Base-by-base conservation (phyloP, 1,140 invertebrate species). In the Pogonus chalceus region DNA sequence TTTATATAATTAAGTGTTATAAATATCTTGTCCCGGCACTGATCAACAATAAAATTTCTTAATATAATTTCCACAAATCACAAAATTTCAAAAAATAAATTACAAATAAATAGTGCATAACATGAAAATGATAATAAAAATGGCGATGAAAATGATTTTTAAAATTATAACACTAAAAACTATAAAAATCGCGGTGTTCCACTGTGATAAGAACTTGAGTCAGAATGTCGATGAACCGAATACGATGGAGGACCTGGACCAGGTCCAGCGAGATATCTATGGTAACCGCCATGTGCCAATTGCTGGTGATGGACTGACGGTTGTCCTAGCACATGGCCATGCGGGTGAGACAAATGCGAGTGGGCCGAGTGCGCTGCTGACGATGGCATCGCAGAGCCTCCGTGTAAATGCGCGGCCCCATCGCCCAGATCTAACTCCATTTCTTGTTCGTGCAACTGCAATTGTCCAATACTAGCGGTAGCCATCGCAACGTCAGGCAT, bases 401-500 rank as follows among this genome's bases (percentile, higher is more conserved):
- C 60, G 21, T 63, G 61, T 26, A 65, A 22, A 59, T 85, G 83
- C 31, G 79, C 79, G 1, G 81, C 78, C 0, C 84, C 84, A 65
- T 90, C 87, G 1, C 87, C 87, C 55, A 90, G 76, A 72, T 90
- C 88, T 57, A 88, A 71, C 57, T 79, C 75, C 55, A 81, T 68
- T 61, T 82, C 79, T 57, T 74, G 77, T 59, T 80, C 79, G 58
- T 87, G 84, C 39, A 89, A 68, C 60, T 83, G 81, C 49, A 87
- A 72, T 56, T 83, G 81, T 12, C 79, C 79, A 35, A 88, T 73
- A 0, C 84, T 84, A 1, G 84, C 79, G 0, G 87, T 88, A 24
- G 87, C 87, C 84, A 90, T 88, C n/a, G 88, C 87, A 47, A 91
- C 88, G 69, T 91, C 88, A 1, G 88, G 88, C 84, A 91, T 89